Evolutionary conservation across 1,140 invertebrate genomes (phyloP).

Genomic region (Stegodyphus mimosarum): DNA sequence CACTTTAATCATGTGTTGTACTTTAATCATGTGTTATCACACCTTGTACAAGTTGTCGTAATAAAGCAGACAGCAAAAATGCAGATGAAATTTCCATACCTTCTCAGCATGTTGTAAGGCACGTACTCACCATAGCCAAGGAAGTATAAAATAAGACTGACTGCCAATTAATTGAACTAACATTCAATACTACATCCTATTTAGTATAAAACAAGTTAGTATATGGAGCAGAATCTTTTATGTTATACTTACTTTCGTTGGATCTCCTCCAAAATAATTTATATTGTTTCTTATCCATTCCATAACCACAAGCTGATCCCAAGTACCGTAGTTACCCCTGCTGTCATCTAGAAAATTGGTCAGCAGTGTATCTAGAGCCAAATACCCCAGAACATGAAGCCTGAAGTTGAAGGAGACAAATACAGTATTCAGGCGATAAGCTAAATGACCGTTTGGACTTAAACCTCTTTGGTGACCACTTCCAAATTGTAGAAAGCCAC

Average conservation of each 20-base stretch:
- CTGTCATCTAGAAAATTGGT: conserved; percentile 63
- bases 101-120: no score
- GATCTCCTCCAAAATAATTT: conserved; percentile 89
- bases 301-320: conserved; percentile 92
- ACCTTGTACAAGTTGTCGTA: no score
- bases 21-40: no score
- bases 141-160: no score
- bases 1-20: no score
- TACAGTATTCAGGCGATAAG: conserved; percentile 74
- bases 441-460: conserved; percentile 83
- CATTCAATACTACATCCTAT: no score
- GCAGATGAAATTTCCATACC: no score
- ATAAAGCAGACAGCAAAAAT: no score
- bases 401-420: conserved; percentile 77
- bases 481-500: conserved; percentile 73
- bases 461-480: conserved; percentile 68
- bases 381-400: conserved; percentile 65
- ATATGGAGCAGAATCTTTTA: background rate
- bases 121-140: no score
- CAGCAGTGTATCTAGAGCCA: conserved; percentile 29
- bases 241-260: conserved; percentile 79
- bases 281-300: conserved; percentile 96
- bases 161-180: no score
- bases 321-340: conserved; percentile 89
- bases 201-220: no score